Evolutionary conservation across 2,888 invertebrate genomes (phyloP), one percentile per base, ranked within the genome.

Genomic region (Clanis bilineata): DNA sequence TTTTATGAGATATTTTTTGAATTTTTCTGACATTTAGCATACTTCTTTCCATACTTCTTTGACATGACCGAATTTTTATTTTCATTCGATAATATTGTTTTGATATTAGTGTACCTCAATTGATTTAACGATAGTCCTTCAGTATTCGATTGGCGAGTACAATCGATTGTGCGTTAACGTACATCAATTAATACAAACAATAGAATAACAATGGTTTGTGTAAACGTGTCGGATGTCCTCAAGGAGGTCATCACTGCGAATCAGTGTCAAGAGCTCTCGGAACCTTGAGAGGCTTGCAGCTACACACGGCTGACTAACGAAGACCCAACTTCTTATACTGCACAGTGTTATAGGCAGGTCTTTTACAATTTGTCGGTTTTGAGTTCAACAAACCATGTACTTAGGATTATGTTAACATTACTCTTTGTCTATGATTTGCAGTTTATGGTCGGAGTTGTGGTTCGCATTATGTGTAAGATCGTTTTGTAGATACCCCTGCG

Each of bases 171-270:
- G 22, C 38, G 51, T 56, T 15, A 60, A 73, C 60, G 61, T 55
- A 67, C 71, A 71, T 71, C 72, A 77, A 73, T 75, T 69, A 65
- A 59, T 63, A 59, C 43, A 43, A 68, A 74, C 66, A 71, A 69
- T 60, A 54, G 62, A 71, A 71, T 65, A 68, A 74, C 74, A 69
- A 71, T 74, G 66, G 64, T 68, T 36, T 0, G 62, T 68, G 69
- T 70, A 77, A 77, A 76, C 76, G 73, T 78, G 80, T 82, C 85
- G 86, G 87, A 88, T 83, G 85, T 85, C 83, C 80, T 83, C 85
- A 86, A 86, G 84, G 81, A 73, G 69, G 69, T 65, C 73, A 72
- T 70, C 79, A 82, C 79, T 78, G 66, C 72, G 81, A 80, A 86
- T 86, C 83, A 84, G 85, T 82, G 86, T 86, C 86, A 85, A 85